These are phyloP conservation scores for Microtus ochrogaster DNA, from an alignment of 2,113 vertebrate species.

Conservation along the genomic window DNA sequence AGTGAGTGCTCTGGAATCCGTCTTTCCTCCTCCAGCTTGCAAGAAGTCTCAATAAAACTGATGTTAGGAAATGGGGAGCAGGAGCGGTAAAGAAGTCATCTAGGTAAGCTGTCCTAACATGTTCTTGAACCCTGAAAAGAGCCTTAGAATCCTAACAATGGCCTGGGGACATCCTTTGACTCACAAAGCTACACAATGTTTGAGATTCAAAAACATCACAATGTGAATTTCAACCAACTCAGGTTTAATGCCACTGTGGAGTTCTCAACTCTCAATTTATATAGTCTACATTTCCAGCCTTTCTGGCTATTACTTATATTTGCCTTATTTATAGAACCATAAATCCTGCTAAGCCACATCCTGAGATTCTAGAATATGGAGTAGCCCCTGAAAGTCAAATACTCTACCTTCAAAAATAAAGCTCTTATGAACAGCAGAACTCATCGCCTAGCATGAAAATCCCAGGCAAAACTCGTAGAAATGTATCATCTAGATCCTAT, in stretches of 20 bases:
- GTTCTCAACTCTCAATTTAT: constrained; percentile 29
- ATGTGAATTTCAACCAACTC: constrained; percentile 32
- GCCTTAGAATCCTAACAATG: not conserved
- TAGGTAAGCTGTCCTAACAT: not conserved
- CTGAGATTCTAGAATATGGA: constrained; percentile 13
- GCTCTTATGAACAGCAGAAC: not conserved
- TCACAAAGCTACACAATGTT: not conserved
- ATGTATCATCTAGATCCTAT: not conserved
- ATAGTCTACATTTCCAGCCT: not conserved
- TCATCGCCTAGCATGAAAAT: not conserved
- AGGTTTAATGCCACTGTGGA: not conserved
- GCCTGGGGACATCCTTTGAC: not conserved
- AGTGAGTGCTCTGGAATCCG: not conserved
- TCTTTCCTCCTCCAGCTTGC: constrained; percentile 49
- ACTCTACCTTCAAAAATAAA: constrained; percentile 3
- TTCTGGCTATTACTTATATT: constrained; percentile 2
- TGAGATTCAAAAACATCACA: constrained; percentile 41
- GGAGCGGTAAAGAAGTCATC: not conserved
- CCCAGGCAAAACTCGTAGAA: not conserved
- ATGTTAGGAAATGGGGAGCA: not conserved
- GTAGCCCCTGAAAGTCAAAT: not conserved
- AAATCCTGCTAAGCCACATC: not conserved
- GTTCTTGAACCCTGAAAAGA: not conserved
- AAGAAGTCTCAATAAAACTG: not conserved
- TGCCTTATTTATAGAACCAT: not conserved